Evolutionary conservation across 2,113 vertebrate genomes (phyloP).

Genomic region (Aythya baeri): DNA sequence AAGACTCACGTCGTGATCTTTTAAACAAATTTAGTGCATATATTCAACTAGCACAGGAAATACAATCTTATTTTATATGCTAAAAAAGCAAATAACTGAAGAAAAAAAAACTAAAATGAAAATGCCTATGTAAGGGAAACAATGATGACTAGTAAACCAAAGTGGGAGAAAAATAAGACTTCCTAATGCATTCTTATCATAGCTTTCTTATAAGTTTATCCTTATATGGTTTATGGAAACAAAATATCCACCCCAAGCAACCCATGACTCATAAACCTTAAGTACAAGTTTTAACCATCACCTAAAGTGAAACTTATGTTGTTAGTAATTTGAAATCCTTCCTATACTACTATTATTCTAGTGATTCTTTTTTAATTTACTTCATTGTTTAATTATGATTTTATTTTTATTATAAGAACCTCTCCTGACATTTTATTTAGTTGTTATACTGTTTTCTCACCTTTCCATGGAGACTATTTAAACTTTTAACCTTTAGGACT

Average conservation of each 20-base stretch:
- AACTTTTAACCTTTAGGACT: background rate
- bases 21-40: background rate
- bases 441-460: background rate
- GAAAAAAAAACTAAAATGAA: background rate
- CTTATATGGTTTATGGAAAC: conserved; percentile 45
- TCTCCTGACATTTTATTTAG: background rate
- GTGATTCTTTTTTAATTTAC: background rate
- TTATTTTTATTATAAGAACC: background rate
- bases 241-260: conserved; percentile 5
- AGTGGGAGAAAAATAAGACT: background rate
- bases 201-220: conserved; percentile 38
- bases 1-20: background rate
- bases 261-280: conserved; percentile 3
- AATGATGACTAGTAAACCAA: background rate
- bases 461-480: background rate
- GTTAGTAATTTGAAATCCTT: background rate
- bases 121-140: conserved; percentile 42
- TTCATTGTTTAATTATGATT: background rate
- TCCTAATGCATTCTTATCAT: conserved; percentile 36
- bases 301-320: conserved; percentile 1
- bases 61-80: background rate
- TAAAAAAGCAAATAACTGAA: background rate
- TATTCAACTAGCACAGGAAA: background rate
- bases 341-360: background rate
- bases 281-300: conserved; percentile 29